A percentile compares a stretch with the other conserved stretches of the same genome.
Conservation (phyloP, 2,113 vertebrate species). For the Chaenogobius annularis region DNA sequence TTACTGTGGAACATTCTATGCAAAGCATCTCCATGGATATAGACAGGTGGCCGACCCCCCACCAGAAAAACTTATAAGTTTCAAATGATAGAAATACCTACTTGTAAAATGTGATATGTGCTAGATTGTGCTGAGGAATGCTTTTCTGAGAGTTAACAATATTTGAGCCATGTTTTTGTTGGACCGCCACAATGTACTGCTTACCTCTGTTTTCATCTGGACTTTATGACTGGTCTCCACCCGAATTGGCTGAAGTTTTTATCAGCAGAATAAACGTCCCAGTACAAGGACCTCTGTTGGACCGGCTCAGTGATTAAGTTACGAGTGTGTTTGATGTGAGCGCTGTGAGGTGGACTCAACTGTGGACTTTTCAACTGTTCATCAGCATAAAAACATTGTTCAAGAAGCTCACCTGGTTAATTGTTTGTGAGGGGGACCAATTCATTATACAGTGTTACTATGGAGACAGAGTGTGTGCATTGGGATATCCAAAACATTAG, state of each 20-base stretch:
- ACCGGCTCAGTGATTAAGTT: slow-evolving; percentile 48
- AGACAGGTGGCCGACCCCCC: too few relatives aligned
- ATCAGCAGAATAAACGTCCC: slow-evolving; percentile 25
- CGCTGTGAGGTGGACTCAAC: slow-evolving; percentile 3
- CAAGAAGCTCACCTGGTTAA: too few relatives aligned
- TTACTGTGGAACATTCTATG: too few relatives aligned
- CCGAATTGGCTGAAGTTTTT: slow-evolving; percentile 28
- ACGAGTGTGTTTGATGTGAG: slow-evolving; percentile 14
- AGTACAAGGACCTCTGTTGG: slow-evolving; percentile 29
- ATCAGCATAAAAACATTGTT: too few relatives aligned
- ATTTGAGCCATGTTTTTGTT: not conserved
- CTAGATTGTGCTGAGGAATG: not conserved
- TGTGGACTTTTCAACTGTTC: too few relatives aligned
- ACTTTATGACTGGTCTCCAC: slow-evolving; percentile 18
- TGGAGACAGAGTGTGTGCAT: too few relatives aligned
- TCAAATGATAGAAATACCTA: not conserved
- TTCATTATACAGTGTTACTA: too few relatives aligned
- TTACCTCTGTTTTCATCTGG: slow-evolving; percentile 30
- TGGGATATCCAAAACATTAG: too few relatives aligned
- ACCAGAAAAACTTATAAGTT: too few relatives aligned
- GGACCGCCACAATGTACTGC: slow-evolving; percentile 5
- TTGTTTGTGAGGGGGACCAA: too few relatives aligned
- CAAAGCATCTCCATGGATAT: too few relatives aligned
- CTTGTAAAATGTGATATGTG: too few relatives aligned
- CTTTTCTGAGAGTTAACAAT: not conserved